Conservation (phyloP, 2,888 invertebrate species). For the Blomia tropicalis region DNA sequence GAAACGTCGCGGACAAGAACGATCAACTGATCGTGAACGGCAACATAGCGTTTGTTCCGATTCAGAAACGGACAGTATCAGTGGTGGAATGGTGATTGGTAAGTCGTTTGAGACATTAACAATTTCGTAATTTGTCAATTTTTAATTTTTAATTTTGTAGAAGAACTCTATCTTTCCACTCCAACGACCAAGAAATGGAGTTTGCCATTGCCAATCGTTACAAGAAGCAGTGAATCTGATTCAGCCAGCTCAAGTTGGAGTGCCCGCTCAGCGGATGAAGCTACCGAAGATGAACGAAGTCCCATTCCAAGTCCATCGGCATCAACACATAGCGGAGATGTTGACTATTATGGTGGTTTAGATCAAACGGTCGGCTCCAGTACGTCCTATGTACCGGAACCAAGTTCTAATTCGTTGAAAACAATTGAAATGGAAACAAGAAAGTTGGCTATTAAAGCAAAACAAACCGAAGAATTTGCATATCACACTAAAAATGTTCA, state of each 20-base stretch:
- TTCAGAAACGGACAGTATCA: constrained; percentile 21
- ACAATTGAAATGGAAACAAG: neutral
- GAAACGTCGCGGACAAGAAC: constrained; percentile 7
- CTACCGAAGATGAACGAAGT: constrained; percentile 23
- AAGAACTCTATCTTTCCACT: constrained; percentile 13
- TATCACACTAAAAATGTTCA: too few relatives aligned
- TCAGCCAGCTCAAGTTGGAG: constrained; percentile 19
- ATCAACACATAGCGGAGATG: constrained; percentile 19
- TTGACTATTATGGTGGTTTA: neutral
- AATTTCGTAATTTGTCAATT: neutral
- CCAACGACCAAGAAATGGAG: constrained; percentile 21
- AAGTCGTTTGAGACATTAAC: neutral
- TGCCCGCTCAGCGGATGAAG: constrained; percentile 22
- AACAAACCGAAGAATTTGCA: neutral
- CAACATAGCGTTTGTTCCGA: constrained; percentile 18
- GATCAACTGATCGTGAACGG: constrained; percentile 15
- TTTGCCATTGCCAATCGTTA: constrained; percentile 18
- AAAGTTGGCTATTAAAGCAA: neutral
- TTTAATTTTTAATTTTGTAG: neutral
- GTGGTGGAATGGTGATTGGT: constrained; percentile 9
- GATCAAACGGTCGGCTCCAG: neutral
- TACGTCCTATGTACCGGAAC: neutral
- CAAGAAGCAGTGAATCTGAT: constrained; percentile 22
- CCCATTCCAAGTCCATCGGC: constrained; percentile 23
- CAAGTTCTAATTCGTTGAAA: neutral